Percentiles rank a stretch among this genome's conserved stretches.
Conservation (phyloP, 1,140 invertebrate genomes). For the Aphelenchoides avenae region DNA sequence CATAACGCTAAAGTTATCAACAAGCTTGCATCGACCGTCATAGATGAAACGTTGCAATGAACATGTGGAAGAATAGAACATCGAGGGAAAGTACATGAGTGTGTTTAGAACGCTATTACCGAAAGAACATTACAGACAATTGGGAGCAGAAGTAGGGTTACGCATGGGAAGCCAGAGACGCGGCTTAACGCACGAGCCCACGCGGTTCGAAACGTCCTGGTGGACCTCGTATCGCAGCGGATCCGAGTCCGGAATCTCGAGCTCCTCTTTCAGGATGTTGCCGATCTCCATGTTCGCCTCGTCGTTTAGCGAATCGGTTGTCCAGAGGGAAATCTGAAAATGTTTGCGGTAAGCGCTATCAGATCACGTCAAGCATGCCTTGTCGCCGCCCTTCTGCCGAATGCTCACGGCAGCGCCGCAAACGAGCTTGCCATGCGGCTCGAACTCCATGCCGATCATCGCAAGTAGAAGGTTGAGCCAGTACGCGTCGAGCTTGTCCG, state of each 20-base stretch:
- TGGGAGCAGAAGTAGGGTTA: too few relatives aligned
- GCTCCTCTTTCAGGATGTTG: constrained; percentile 56
- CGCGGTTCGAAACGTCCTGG: constrained; percentile 33
- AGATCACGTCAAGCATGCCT: background rate
- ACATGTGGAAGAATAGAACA: too few relatives aligned
- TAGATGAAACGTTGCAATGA: too few relatives aligned
- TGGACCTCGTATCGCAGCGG: constrained; percentile 53
- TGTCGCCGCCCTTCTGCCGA: constrained; percentile 83
- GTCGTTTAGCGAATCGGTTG: constrained; percentile 73
- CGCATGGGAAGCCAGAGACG: constrained; percentile 62
- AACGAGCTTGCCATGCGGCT: constrained; percentile 81
- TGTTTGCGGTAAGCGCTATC: constrained; percentile 10
- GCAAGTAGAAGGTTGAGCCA: constrained; percentile 91
- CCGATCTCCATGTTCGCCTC: constrained; percentile 69
- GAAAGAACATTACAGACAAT: too few relatives aligned
- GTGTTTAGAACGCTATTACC: too few relatives aligned
- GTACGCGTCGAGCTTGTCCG: constrained; percentile 78
- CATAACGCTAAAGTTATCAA: too few relatives aligned
- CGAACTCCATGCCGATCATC: constrained; percentile 92
- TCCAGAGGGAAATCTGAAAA: constrained; percentile 69
- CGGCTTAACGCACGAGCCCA: constrained; percentile 44
- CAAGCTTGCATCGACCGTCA: too few relatives aligned
- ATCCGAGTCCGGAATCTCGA: constrained; percentile 48
- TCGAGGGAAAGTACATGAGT: too few relatives aligned
- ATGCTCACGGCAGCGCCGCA: constrained; percentile 91